phyloP scores from a whole-genome alignment of 2,113 vertebrate genomes.

The Macaca mulatta region DNA sequence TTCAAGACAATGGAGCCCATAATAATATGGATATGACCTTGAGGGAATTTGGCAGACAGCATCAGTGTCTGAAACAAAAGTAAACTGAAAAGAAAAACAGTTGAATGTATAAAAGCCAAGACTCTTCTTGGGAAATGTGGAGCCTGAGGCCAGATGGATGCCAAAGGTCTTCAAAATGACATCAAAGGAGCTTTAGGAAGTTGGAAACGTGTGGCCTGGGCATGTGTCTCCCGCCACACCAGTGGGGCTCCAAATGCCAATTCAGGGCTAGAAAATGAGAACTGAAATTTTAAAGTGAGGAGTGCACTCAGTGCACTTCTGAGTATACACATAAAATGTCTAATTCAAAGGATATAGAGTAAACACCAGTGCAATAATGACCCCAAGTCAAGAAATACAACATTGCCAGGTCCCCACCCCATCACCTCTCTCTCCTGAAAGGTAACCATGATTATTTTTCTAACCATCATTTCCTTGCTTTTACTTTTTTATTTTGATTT shows the following conservation, averaged over 20 bases:
- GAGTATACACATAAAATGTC: neutral
- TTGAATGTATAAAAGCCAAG: conserved; percentile 60
- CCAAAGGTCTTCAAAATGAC: conserved; percentile 47
- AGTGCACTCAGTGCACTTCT: neutral
- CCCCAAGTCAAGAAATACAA: neutral
- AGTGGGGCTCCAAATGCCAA: neutral
- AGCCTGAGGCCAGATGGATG: conserved; percentile 25
- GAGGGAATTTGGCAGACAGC: conserved; percentile 66
- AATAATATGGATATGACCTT: conserved; percentile 69
- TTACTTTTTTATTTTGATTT: neutral
- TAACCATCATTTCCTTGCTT: neutral
- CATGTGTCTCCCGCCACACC: neutral
- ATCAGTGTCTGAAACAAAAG: conserved; percentile 65
- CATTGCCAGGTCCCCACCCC: neutral
- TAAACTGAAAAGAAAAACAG: conserved; percentile 68
- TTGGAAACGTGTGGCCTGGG: neutral
- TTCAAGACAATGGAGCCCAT: conserved; percentile 62
- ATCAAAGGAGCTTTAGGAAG: conserved; percentile 8
- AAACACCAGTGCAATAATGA: neutral
- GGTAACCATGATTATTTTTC: neutral
- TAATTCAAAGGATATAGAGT: conserved; percentile 5
- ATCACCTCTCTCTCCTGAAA: neutral
- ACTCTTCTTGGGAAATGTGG: conserved; percentile 53
- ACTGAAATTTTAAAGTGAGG: neutral
- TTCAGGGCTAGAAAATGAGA: neutral